phyloP scores from a whole-genome alignment of 1,140 invertebrate species.

The Aleiodes sp. region DNA sequence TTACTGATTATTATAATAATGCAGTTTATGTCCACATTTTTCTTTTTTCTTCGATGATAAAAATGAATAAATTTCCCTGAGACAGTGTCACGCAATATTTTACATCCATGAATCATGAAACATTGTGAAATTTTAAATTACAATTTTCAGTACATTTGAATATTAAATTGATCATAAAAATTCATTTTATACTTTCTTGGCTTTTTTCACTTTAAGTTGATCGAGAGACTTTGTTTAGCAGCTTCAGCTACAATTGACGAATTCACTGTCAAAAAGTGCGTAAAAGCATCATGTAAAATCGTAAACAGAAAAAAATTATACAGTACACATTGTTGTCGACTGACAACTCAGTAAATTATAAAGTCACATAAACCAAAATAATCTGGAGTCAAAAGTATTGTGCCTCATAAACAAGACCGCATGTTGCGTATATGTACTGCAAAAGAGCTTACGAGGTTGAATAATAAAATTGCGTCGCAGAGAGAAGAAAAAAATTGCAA shows the following conservation, averaged over 20 bases:
- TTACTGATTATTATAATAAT: neutral
- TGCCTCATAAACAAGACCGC: neutral
- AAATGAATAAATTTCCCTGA: neutral
- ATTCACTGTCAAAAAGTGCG: neutral
- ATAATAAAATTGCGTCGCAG: slow-evolving; percentile 22
- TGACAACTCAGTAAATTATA: slow-evolving; percentile 9
- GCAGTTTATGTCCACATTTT: neutral
- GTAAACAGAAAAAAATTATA: neutral
- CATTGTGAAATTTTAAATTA: too few species aligned
- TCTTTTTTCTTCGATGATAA: neutral
- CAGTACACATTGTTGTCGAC: neutral
- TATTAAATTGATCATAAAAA: neutral
- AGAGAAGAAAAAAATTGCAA: slow-evolving; percentile 22
- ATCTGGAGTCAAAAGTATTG: neutral
- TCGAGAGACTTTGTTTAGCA: too few species aligned
- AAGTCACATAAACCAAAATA: slow-evolving; percentile 6
- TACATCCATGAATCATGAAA: neutral
- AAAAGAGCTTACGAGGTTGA: neutral
- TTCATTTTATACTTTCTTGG: neutral
- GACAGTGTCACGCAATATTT: neutral
- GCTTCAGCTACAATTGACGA: too few species aligned
- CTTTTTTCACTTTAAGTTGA: too few species aligned
- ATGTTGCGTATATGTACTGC: neutral
- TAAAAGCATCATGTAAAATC: neutral
- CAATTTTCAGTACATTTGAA: too few species aligned